Base-by-base conservation (phyloP, 2,797 vertebrate genomes). In the Sebastes hubbsi region DNA sequence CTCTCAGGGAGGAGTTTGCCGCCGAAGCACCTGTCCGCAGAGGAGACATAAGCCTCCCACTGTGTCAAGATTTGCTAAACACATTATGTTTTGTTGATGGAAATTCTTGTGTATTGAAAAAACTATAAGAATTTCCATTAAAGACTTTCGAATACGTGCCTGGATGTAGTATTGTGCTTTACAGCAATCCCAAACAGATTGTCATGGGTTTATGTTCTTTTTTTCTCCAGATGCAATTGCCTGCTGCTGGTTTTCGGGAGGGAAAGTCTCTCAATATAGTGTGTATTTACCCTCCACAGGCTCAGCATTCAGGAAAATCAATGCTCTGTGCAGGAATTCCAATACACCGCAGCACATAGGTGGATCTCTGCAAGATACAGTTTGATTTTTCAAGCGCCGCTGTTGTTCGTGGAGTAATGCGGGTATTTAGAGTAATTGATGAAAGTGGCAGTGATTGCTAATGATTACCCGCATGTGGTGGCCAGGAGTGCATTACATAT, bases 11-110 rank as follows among this genome's bases (percentile, higher is more conserved):
- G 61, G 75, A 70, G 56, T 72, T 67, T 66, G 13, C 24, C 49
- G 78, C 81, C 81, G 59, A 75, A 76, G 73, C 70, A 77, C 75
- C 75, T 90, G 71, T 85, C 74, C 77, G 78, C 72, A 70, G 68
- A 59, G 25, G 71, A 85, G 42, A 83, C 67, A 65, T n/a, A 49
- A 46, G 42, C 71, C 67, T 60, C 76, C 71, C 59, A 56, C 25
- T 5, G 55, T 25, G 81, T 56, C 34, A 59, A 59, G 9, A 72
- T 60, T 25, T 80, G 58, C 85, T 67, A 49, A 87, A 80, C 70
- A 78, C 27, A 49, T 71, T 68, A 69, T 77, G 52, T 14, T 81
- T 42, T 82, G 70, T 66, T 64, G 74, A 80, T 77, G 68, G 24
- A 71, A 79, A 78, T 54, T 30, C 12, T 42, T 67, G 49, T 67